Evolutionary conservation across 2,888 invertebrate genomes (phyloP).

Genomic region (Drosophila barbarae): DNA sequence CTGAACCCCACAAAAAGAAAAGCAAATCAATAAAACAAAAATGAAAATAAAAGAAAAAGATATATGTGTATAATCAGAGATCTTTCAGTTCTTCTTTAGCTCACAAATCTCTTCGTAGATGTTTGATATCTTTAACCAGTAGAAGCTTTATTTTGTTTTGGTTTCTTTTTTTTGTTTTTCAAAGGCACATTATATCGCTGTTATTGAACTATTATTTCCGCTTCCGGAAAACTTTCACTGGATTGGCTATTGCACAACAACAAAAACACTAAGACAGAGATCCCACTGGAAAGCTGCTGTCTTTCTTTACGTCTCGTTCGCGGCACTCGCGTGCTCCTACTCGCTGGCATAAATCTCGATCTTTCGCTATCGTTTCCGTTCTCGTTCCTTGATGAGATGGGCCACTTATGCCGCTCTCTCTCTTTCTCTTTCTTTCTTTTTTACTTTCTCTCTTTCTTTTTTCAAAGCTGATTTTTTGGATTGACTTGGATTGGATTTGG

Average conservation of each 20-base stretch:
- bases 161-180: background rate
- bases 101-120: background rate
- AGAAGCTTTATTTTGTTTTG: background rate
- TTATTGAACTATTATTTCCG: background rate
- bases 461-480: conserved; percentile 29
- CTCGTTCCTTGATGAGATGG: conserved; percentile 22
- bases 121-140: background rate
- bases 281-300: conserved; percentile 9
- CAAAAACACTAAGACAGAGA: conserved; percentile 33
- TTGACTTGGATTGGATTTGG: conserved; percentile 28
- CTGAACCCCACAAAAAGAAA: conserved; percentile 9
- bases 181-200: conserved; percentile 1
- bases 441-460: conserved; percentile 15
- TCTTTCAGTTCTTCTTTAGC: background rate
- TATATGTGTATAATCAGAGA: background rate
- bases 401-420: conserved; percentile 5
- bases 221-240: conserved; percentile 24
- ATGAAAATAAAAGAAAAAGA: background rate
- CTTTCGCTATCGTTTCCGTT: conserved; percentile 32
- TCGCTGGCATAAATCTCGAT: conserved; percentile 34
- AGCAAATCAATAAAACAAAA: conserved; percentile 2
- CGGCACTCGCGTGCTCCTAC: conserved; percentile 24
- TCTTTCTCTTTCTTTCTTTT: conserved; percentile 3
- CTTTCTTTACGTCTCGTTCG: conserved; percentile 16
- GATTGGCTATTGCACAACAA: conserved; percentile 33